These are phyloP conservation scores for Halcyon senegalensis DNA, from an alignment of 2,113 vertebrate genomes.

Conservation along the genomic window DNA sequence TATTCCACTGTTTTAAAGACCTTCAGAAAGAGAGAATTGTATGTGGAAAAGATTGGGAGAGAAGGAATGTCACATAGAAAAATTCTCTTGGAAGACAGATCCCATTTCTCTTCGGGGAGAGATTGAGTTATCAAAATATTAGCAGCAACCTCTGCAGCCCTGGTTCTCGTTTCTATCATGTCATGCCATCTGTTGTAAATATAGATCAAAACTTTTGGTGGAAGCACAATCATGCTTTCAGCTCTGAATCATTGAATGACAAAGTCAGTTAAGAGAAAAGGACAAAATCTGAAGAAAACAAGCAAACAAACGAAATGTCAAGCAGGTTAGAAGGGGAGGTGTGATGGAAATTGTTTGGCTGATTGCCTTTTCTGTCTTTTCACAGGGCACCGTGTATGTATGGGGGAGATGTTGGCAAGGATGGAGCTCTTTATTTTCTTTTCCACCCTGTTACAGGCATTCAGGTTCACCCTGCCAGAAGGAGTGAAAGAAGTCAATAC, in stretches of 20 bases:
- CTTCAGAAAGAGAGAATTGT: not conserved
- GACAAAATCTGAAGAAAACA: not conserved
- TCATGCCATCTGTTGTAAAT: not conserved
- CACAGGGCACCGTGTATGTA: conserved; percentile 44
- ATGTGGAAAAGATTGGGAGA: not conserved
- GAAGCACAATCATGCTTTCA: not conserved
- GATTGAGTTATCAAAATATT: not conserved
- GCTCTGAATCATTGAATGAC: not conserved
- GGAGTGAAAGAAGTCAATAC: conserved; percentile 17
- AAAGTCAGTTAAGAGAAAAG: not conserved
- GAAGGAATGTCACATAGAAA: not conserved
- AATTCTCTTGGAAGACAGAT: not conserved
- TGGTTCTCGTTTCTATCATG: not conserved
- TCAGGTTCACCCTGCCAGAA: conserved; percentile 50
- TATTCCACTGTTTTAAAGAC: not conserved
- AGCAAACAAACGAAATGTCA: not conserved
- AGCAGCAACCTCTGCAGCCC: not conserved
- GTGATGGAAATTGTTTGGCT: not conserved
- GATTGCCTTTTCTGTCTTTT: not conserved
- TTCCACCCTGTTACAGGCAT: conserved; percentile 33
- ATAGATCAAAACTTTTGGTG: not conserved
- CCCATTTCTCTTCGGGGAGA: not conserved
- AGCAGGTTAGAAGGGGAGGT: not conserved
- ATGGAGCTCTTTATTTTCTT: conserved; percentile 68
- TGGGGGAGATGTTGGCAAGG: conserved; percentile 63